These are phyloP conservation scores for Syncerus caffer DNA, from an alignment of 2,797 vertebrate genomes.

Conservation along the genomic window DNA sequence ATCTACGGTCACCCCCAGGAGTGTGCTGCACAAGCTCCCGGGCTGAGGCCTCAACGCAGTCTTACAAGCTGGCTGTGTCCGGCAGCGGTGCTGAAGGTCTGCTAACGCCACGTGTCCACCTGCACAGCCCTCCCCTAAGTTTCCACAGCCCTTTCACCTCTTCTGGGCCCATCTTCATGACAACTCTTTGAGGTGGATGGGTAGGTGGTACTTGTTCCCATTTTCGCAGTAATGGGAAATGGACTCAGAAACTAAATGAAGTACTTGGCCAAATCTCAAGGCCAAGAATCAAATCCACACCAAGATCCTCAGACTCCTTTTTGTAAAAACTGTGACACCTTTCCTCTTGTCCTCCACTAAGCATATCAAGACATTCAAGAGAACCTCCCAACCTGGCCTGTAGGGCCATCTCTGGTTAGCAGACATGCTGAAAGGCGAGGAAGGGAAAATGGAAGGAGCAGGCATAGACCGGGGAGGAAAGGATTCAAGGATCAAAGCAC, in stretches of 20 bases:
- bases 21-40: not conserved
- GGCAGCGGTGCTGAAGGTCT: not conserved
- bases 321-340: not conserved
- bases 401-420: not conserved
- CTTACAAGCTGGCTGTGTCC: not conserved
- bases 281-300: not conserved
- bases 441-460: not conserved
- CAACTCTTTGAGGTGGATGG: not conserved
- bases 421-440: not conserved
- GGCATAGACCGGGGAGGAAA: not conserved
- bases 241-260: not conserved
- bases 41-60: not conserved
- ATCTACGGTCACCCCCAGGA: not conserved
- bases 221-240: not conserved
- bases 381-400: not conserved
- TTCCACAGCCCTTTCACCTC: not conserved
- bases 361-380: not conserved
- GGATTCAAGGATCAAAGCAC: constrained; percentile 12
- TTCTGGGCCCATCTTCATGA: not conserved
- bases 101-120: not conserved
- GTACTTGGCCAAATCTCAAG: not conserved
- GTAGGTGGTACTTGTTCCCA: not conserved
- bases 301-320: not conserved
- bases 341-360: not conserved
- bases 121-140: not conserved